These are phyloP conservation scores for Orthosia incerta DNA, from an alignment of 2,888 invertebrate genomes.

Conservation along the genomic window DNA sequence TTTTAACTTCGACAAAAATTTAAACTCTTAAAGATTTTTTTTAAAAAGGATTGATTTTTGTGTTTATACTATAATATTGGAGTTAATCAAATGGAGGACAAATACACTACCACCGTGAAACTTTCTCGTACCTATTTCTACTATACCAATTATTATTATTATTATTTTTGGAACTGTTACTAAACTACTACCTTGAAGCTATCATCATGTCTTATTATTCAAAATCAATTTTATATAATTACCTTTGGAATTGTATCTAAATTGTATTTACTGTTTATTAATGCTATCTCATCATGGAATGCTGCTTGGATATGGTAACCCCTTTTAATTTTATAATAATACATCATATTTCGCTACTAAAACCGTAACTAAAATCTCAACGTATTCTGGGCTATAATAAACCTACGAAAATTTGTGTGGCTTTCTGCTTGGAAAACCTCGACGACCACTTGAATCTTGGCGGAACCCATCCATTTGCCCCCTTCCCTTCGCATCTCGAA, in stretches of 20 bases:
- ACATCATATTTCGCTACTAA: not conserved
- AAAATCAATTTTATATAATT: not conserved
- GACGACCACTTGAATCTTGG: no score
- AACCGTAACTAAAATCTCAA: not conserved
- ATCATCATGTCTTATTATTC: not conserved
- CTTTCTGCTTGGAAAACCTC: no score
- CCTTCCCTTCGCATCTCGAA: not conserved
- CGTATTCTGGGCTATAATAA: no score
- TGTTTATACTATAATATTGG: not conserved
- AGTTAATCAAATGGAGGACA: not conserved
- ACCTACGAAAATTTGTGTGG: no score
- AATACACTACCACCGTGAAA: no score
- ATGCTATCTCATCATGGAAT: conserved; percentile 75
- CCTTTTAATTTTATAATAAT: conserved; percentile 24
- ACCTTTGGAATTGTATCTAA: conserved; percentile 40
- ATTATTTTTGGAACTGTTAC: conserved; percentile 2
- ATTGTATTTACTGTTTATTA: conserved; percentile 72
- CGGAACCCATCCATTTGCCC: not conserved
- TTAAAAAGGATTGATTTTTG: no score
- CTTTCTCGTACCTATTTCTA: not conserved
- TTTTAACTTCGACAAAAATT: not conserved
- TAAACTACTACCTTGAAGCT: conserved; percentile 56
- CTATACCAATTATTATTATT: not conserved
- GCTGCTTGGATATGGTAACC: conserved; percentile 83
- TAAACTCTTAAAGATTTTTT: no score